A percentile compares a stretch with the other conserved stretches of the same genome.
phyloP scores from a whole-genome alignment of 1,140 invertebrate species.

The Apis mellifera region Amel_HAv3.1 CM009935.2:3961001-3961500 shows the following conservation, averaged over 20 bases:
- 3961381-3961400: constrained; percentile 1
- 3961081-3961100: neutral
- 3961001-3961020: too few species aligned
- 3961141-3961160: neutral
- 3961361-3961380: constrained; percentile 45
- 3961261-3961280: neutral
- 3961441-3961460: constrained; percentile 12
- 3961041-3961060: neutral
- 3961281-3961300: neutral
- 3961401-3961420: constrained; percentile 22
- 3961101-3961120: neutral
- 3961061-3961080: too few species aligned
- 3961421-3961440: constrained; percentile 7
- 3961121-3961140: neutral
- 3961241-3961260: neutral
- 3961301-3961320: neutral
- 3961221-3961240: neutral
- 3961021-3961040: too few species aligned
- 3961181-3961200: neutral
- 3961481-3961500: constrained; percentile 20
- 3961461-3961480: too few species aligned
- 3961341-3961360: constrained; percentile 11
- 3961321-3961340: constrained; percentile 30
- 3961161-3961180: neutral
- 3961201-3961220: neutral